Base-by-base conservation (phyloP, 2,888 invertebrate species). In the Drosophila kambysellisi region DNA sequence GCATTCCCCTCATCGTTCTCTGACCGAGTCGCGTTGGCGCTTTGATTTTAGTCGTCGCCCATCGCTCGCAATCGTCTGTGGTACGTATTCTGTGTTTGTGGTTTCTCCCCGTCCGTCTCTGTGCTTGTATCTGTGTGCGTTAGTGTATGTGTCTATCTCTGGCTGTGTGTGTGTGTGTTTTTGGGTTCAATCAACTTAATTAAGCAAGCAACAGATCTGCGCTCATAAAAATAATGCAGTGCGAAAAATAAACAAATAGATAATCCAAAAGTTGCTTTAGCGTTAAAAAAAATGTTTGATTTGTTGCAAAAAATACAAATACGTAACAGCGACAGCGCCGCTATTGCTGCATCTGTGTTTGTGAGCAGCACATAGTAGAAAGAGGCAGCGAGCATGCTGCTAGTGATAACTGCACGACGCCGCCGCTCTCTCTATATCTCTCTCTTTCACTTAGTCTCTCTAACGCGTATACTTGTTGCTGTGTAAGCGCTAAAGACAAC, bases 281-380 rank as follows among this genome's bases (percentile, higher is more conserved):
- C 35, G 60, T 25, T 15, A 50, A 25, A 33, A 66, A 41, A 32
- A 79, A 74, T 70, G 77, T 77, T 78, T 76, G 69, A 63, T 70
- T 76, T 81, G 46, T 46, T 75, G 86, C 88, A 88, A 88, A 85
- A 86, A 88, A 46, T 46, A 46, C 82, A 85, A 83, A 86, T 78
- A 85, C 85, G 85, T 85, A 85, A 85, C 87, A 77, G 51, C 69
- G 66, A 77, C 78, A 78, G 61, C 71, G 75, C 58, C 67, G 56
- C 58, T 72, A 54, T 48, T 51, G 37, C 48, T 59, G 41, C 58
- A 64, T 43, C 52, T 65, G 62, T 64, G 72, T 73, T 64, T 50
- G 64, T 62, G 79, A 61, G 70, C 73, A 70, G 67, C 59, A 66
- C 25, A 25, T 8, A 46, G 46, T 25, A 61, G 53, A 70, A 43